Evolutionary conservation across 2,888 invertebrate genomes (phyloP).

Genomic region (Zygogramma bicolorata): DNA sequence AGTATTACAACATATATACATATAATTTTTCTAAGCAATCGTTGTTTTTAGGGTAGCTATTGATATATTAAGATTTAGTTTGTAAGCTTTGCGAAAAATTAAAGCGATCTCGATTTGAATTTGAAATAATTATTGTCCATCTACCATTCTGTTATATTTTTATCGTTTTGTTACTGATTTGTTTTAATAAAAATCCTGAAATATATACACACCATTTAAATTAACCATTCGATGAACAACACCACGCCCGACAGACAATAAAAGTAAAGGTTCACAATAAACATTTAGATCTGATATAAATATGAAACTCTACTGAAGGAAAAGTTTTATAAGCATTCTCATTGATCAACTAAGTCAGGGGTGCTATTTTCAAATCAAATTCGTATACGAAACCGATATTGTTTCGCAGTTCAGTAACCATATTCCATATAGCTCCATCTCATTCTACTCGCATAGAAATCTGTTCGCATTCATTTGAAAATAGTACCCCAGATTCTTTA

Average conservation of each 20-base stretch:
- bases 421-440: no score
- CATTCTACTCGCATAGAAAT: no score
- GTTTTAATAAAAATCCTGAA: constrained; percentile 53
- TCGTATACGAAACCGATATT: no score
- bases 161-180: constrained; percentile 51
- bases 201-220: constrained; percentile 15
- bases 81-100: constrained; percentile 67
- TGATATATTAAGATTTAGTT: constrained; percentile 67
- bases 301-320: no score
- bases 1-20: constrained; percentile 67
- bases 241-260: background rate
- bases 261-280: no score
- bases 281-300: no score
- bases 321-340: no score
- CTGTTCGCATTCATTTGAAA: no score
- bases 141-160: constrained; percentile 57
- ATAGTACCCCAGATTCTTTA: no score
- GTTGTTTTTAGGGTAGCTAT: constrained; percentile 68
- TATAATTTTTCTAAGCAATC: constrained; percentile 69
- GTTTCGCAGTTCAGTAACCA: no score
- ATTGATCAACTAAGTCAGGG: no score
- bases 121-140: constrained; percentile 58
- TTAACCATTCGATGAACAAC: background rate
- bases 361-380: no score
- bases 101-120: constrained; percentile 66